Percentiles rank a stretch among this genome's conserved stretches.
Evolutionary conservation across 2,888 invertebrate genomes (phyloP).

Genomic region (Diarsia dahlii): DNA sequence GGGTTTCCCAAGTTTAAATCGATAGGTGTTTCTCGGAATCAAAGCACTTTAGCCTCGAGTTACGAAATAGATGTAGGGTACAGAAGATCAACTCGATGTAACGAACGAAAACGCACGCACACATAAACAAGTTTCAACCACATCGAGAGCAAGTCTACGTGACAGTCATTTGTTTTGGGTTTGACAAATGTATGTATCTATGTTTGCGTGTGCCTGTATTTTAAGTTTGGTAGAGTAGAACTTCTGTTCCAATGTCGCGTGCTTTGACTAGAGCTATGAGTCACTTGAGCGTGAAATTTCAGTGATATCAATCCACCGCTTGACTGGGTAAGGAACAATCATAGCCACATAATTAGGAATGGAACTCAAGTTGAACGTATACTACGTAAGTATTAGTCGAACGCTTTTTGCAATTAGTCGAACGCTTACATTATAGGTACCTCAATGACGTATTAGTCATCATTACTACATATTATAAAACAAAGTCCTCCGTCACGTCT

Average conservation of each 20-base stretch:
- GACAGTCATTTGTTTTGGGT: neutral
- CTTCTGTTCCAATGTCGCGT: slow-evolving; percentile 1
- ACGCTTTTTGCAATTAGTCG: too few relatives aligned
- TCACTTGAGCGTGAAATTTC: slow-evolving; percentile 41
- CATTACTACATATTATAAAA: too few relatives aligned
- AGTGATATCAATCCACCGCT: slow-evolving; percentile 34
- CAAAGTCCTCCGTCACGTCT: too few relatives aligned
- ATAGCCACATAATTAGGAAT: slow-evolving; percentile 26
- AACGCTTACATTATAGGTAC: too few relatives aligned
- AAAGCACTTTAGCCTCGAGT: neutral
- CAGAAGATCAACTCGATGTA: neutral
- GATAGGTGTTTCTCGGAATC: slow-evolving; percentile 22
- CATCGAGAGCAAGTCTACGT: too few relatives aligned
- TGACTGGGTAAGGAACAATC: slow-evolving; percentile 28
- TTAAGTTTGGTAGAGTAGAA: neutral
- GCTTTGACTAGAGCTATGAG: neutral
- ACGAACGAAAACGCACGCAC: neutral
- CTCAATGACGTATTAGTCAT: too few relatives aligned
- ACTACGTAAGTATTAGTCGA: too few relatives aligned
- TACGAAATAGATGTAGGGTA: neutral
- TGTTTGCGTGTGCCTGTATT: neutral
- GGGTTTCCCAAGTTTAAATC: neutral
- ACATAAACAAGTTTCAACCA: neutral
- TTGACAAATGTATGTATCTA: neutral
- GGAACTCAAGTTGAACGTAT: slow-evolving; percentile 14